Conservation (phyloP, 53 echinoderm and acorn worm genomes). For the Apostichopus leukothele region DNA sequence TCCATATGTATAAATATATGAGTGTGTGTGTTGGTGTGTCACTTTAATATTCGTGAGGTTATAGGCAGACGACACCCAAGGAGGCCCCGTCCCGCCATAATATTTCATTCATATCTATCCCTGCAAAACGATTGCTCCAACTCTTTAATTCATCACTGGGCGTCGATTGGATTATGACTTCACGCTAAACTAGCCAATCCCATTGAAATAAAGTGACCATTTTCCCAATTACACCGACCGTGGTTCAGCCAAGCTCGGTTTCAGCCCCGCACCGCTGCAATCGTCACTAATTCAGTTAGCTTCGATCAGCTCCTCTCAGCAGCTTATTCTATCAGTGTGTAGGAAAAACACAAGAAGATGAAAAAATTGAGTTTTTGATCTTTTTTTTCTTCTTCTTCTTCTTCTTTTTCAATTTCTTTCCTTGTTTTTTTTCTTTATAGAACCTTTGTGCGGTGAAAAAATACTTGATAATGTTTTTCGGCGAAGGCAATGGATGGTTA, state of each 20-base stretch:
- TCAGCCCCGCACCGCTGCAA: slow-evolving; percentile 14
- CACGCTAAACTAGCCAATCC: slow-evolving; percentile 47
- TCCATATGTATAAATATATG: too few species aligned
- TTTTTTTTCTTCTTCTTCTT: not conserved
- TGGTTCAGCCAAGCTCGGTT: slow-evolving; percentile 31
- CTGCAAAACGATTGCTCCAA: slow-evolving; percentile 7
- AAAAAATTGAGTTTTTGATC: slow-evolving; percentile 41
- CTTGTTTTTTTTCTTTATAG: not conserved
- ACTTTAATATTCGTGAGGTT: slow-evolving; percentile 5
- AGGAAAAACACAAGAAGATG: slow-evolving; percentile 32
- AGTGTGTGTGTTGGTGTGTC: not conserved
- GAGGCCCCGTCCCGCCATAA: slow-evolving; percentile 27
- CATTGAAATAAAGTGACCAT: slow-evolving; percentile 46
- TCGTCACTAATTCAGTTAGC: slow-evolving; percentile 38
- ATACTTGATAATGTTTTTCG: slow-evolving; percentile 37
- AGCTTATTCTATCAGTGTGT: slow-evolving; percentile 32
- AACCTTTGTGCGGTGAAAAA: slow-evolving; percentile 32
- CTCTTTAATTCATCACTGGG: slow-evolving; percentile 23
- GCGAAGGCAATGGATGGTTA: slow-evolving; percentile 14
- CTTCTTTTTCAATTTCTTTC: not conserved
- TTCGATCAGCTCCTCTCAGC: slow-evolving; percentile 27
- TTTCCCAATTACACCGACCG: slow-evolving; percentile 43
- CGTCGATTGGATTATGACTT: slow-evolving; percentile 45
- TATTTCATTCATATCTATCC: slow-evolving; percentile 23
- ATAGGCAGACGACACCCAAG: slow-evolving; percentile 3